Evolutionary conservation across 2,888 invertebrate species (phyloP).

Genomic region (Agrochola circellaris): DNA sequence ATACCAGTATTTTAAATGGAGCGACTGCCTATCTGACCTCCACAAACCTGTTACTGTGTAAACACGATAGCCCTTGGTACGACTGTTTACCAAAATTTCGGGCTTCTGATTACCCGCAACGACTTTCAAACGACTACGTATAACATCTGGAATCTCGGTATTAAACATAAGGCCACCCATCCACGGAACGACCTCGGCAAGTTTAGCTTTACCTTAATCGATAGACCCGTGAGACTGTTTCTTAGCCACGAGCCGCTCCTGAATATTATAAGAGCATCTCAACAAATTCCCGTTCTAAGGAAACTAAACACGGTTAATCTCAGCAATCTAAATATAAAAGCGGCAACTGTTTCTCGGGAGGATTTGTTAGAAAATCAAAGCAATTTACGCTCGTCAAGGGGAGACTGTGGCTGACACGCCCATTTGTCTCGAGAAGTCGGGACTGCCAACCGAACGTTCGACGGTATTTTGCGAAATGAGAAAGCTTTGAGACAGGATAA

Average conservation of each 20-base stretch:
- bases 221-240: not conserved
- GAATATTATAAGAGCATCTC: conserved; percentile 37
- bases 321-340: conserved; percentile 69
- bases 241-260: not conserved
- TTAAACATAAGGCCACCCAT: not conserved
- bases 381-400: conserved; percentile 81
- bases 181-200: not conserved
- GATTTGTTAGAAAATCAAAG: conserved; percentile 81
- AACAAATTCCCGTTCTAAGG: conserved; percentile 41
- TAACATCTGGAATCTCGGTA: too few relatives aligned
- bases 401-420: conserved; percentile 79
- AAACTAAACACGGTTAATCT: conserved; percentile 64
- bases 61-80: not conserved
- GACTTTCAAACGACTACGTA: not conserved
- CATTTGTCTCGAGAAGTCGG: conserved; percentile 79
- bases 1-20: not conserved
- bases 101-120: not conserved
- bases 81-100: not conserved
- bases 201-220: not conserved
- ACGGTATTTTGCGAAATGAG: conserved; percentile 72
- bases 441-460: conserved; percentile 67
- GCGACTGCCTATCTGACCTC: not conserved
- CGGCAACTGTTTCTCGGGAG: conserved; percentile 70
- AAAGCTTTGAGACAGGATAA: conserved; percentile 71
- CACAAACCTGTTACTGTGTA: not conserved